Percentiles rank a stretch among this genome's conserved stretches.
These are phyloP conservation scores for Myiotriccus ornatus DNA, from an alignment of 2,797 vertebrate genomes.

Conservation along the genomic window DNA sequence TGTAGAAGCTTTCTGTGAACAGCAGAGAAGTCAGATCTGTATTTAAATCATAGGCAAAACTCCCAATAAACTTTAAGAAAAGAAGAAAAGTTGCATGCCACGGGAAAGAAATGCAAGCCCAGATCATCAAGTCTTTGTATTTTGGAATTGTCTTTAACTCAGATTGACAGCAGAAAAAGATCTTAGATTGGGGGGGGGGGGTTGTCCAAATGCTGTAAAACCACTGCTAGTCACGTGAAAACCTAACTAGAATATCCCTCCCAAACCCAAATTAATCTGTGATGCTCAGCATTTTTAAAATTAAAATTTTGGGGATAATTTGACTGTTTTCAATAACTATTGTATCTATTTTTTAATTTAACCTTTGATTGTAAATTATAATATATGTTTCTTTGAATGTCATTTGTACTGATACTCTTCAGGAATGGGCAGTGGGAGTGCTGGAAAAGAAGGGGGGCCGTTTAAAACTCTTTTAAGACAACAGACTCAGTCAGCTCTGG, in stretches of 20 bases:
- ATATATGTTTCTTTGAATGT: conserved; percentile 50
- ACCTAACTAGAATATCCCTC: neutral
- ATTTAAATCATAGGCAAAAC: neutral
- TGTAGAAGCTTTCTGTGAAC: neutral
- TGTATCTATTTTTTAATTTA: neutral
- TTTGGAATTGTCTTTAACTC: neutral
- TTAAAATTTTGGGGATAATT: neutral
- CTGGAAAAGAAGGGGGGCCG: conserved; percentile 93
- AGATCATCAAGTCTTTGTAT: neutral
- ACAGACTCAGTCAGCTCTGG: conserved; percentile 94
- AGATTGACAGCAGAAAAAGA: neutral
- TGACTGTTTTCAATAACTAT: neutral
- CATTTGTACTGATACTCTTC: conserved; percentile 69
- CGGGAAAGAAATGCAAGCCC: neutral
- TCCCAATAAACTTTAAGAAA: neutral
- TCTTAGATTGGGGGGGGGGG: accelerated
- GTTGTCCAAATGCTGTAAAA: neutral
- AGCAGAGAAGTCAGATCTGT: neutral
- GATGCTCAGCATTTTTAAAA: neutral
- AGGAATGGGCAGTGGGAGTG: conserved; percentile 99
- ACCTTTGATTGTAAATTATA: neutral
- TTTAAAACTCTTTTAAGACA: conserved; percentile 96
- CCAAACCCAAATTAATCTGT: neutral
- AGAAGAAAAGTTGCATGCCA: neutral
- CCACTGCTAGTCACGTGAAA: neutral